Evolutionary conservation across 2,888 invertebrate species (phyloP), one percentile per base, ranked within the genome.

Genomic region (Bhutanitis thaidina): DNA sequence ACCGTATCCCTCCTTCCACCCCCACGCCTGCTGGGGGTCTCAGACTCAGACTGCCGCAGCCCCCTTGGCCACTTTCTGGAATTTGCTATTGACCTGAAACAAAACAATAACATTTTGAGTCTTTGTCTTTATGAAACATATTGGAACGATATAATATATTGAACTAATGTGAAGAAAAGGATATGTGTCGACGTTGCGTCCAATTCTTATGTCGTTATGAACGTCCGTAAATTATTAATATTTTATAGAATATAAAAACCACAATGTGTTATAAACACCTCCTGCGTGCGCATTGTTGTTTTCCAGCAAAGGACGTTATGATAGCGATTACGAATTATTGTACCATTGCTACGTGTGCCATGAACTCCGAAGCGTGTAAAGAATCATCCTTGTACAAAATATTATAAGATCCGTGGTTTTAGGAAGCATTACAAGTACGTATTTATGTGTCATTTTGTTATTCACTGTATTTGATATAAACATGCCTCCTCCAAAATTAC

Each of bases 1-100:
- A 83, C 87, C 72, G 77, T 81, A 75, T 74, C 84, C 81, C 82
- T 77, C 82, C 71, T 73, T 64, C 79, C 77, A 81, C 84, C 85
- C 76, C 69, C 64, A 60, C 54, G 39, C 58, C 58, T 62, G 58
- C 65, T 61, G 72, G 72, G 67, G 70, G 65, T 62, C 69, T 60
- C 74, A 79, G 78, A 78, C 69, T 60, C 74, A 79, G 78, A 78
- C 80, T 71, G 69, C 80, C 76, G 80, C 78, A 81, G 65, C 78
- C 80, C 76, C 76, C 80, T 67, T 67, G 61, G 59, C 62, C 53
- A 64, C 67, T 64, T 78, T 79, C 74, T 73, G 79, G 71, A 78
- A 57, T 77, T 73, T 74, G 71, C 78, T 77, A 72, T 80, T 87
- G 80, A 85, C 85, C 84, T 82, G 79, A 80, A 79, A 84, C 74